Base-by-base conservation (phyloP, 2,888 invertebrate species). In the Dicyrtoma fusca region DNA sequence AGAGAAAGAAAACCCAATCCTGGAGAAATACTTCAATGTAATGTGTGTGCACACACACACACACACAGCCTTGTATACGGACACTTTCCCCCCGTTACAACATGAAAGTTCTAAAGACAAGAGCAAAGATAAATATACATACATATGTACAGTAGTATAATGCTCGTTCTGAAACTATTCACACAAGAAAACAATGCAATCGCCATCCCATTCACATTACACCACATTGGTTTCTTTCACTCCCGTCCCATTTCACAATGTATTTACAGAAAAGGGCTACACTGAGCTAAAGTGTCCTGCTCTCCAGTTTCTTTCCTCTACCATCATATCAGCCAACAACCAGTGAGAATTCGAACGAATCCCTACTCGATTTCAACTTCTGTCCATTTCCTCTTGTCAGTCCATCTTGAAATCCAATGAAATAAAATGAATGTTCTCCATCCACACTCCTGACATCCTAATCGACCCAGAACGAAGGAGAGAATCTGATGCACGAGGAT, bases 381-480 rank as follows among this genome's bases (percentile, higher is more conserved):
- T 59, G 59, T 34, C 44, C 49, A 51, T 53, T 69, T 69, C 69
- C 59, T 45, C 59, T 69, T 59, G 69, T 69, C 69, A 69, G 69
- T 59, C 59, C 69, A 69, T 69, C 69, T 69, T 26, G 44, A 45
- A 57, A 69, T 69, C 59, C 69, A 69, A 69, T 59, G 65, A 65
- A 65, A 65, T 65, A 59, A 69, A 68, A 69, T 59, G 59, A 59
- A 69, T 57, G 69, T 69, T 68, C 44, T 68, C 68, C 53, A 68
- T 68, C 68, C 68, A 55, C 55, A 57, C 59, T 23, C 42, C 44
- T 59, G 69, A 47, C 59, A 25, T 59, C 55, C 59, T 69, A 69
- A 69, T 69, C 69, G 69, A 69, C 57, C 49, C 49, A 57, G 69
- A 59, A 59, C 23, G 57, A 23, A 47, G 53, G 26, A n/a, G 34